phyloP scores from a whole-genome alignment of 92 coral and sea anemone genomes.

The Parazoanthus darwini region DNA sequence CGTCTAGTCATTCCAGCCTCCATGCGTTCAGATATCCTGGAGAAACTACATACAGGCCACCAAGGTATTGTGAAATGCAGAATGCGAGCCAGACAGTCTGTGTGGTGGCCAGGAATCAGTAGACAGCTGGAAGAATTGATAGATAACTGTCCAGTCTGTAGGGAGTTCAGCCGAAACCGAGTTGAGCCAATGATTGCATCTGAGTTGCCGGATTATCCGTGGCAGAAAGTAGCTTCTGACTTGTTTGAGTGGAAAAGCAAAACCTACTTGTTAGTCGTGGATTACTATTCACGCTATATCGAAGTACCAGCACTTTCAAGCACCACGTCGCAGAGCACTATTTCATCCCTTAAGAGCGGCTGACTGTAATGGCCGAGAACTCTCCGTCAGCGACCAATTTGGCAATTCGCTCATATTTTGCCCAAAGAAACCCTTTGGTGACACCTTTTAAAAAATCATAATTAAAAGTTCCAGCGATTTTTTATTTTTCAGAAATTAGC shows the following conservation, averaged over 20 bases:
- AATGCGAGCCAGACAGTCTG: neutral
- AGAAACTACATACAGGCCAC: conserved; percentile 10
- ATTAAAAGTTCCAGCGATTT: too few relatives aligned
- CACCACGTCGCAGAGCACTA: conserved; percentile 8
- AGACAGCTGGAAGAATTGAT: neutral
- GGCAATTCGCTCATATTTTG: too few relatives aligned
- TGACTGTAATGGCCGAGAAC: too few relatives aligned
- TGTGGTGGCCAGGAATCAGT: conserved; percentile 26
- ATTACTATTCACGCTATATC: neutral
- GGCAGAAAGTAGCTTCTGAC: neutral
- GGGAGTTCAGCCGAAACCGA: neutral
- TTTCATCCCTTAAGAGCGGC: neutral
- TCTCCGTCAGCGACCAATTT: too few relatives aligned
- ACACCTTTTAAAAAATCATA: too few relatives aligned
- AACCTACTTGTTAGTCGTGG: neutral
- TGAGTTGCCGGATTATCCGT: too few relatives aligned
- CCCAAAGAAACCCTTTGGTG: too few relatives aligned
- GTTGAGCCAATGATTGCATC: neutral
- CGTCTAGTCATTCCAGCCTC: conserved; percentile 7
- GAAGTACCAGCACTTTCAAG: conserved; percentile 3
- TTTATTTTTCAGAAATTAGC: too few relatives aligned
- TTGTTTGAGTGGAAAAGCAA: neutral
- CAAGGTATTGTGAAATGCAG: conserved; percentile 24
- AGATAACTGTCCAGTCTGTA: neutral
- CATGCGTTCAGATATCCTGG: too few relatives aligned